These are phyloP conservation scores for Polymixis flavicincta DNA, from an alignment of 2,888 invertebrate species.

Conservation along the genomic window DNA sequence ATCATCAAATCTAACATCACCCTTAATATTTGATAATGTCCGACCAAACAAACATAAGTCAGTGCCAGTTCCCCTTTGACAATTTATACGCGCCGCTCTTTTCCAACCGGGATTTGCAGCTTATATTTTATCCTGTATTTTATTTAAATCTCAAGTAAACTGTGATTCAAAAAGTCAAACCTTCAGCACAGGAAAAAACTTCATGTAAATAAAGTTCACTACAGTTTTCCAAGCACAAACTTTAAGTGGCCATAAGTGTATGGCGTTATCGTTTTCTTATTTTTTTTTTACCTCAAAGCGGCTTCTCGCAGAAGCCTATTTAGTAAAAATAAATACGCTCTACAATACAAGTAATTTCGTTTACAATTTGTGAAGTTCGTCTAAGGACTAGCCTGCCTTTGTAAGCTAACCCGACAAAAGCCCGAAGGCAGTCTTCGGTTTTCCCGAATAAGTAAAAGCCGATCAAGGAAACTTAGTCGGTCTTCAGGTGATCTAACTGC, in stretches of 20 bases:
- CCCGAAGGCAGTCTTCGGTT: neutral
- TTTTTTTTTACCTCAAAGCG: slow-evolving; percentile 13
- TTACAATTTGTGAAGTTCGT: slow-evolving; percentile 10
- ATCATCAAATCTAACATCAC: neutral
- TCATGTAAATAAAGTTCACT: slow-evolving; percentile 2
- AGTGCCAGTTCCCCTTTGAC: slow-evolving; percentile 5
- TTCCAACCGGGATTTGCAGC: slow-evolving; percentile 4
- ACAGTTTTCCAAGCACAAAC: slow-evolving; percentile 4
- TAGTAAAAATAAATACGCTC: slow-evolving; percentile 18
- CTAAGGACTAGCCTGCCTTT: slow-evolving; percentile 4
- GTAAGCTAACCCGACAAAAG: neutral
- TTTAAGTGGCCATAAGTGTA: slow-evolving; percentile 10
- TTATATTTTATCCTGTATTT: neutral
- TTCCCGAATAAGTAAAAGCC: neutral
- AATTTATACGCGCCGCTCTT: neutral
- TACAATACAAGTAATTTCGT: slow-evolving; percentile 11
- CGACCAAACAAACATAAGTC: neutral
- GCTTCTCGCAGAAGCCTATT: neutral
- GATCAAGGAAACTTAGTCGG: neutral
- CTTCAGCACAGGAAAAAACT: neutral
- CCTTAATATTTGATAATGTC: neutral
- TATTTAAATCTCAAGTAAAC: neutral
- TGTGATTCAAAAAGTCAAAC: neutral
- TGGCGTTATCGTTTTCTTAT: slow-evolving; percentile 1
- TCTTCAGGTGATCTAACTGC: neutral